Evolutionary conservation across 2,113 vertebrate species (phyloP), one percentile per base, ranked within the genome.

Genomic region (Acanthisitta chloris): DNA sequence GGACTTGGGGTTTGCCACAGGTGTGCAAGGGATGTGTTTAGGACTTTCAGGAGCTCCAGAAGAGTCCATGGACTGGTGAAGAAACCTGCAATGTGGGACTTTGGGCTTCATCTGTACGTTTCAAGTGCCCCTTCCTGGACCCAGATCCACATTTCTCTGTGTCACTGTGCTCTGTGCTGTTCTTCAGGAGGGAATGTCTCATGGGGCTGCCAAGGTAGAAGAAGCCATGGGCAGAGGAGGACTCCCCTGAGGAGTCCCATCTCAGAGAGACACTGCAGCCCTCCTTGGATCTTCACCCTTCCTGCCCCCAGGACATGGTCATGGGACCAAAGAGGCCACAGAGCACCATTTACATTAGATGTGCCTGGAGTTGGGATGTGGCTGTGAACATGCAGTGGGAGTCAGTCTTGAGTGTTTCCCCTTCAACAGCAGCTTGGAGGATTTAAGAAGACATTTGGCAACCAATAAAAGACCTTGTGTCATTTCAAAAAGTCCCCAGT

Each of bases 121-220:
- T 33, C 6, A 12, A 40, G 24, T n/a, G 38, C 12, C 46, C 62
- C 26, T 13, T 76, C 33, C 58, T 26, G 19, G 10, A 23, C 20
- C 14, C 76, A 61, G 29, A 16, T 8, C n/a, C 28, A n/a, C 26
- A 21, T 8, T 10, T 28, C 15, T 26, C 48, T 12, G 26, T 12
- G 26, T 8, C 3, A 0, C 36, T 20, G 17, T 45, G 52, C 8
- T 33, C 21, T 29, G 42, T 12, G 2, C 1, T 24, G 42, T 28
- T 62, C 9, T 20, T 48, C 87, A 20, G 33, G 31, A 84, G 17
- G 19, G 19, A 3, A 4, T 59, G 66, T 34, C 12, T 62, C n/a
- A 13, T 3, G n/a, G 43, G 55, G 34, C 20, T 33, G 8, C 12
- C 2, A 0, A 14, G 14, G 16, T 0, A 16, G 74, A 25, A 86